Evolutionary conservation across 2,113 vertebrate species (phyloP).

Genomic region (Ophiodon elongatus): DNA sequence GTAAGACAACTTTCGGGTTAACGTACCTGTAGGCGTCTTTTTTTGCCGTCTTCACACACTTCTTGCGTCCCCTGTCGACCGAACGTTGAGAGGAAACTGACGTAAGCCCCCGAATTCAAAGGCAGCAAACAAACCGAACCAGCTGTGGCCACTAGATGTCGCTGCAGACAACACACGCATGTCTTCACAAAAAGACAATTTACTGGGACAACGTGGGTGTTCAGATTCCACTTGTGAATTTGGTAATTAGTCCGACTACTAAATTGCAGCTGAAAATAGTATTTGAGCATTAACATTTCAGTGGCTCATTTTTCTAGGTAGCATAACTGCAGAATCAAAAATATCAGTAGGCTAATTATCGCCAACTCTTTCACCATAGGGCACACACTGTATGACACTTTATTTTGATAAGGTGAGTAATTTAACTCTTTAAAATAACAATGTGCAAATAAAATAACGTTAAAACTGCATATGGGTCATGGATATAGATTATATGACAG

Average conservation of each 20-base stretch:
- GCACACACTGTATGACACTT: background rate
- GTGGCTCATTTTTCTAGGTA: background rate
- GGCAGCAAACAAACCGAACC: background rate
- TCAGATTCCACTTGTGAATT: background rate
- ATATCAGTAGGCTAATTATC: background rate
- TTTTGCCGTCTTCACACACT: background rate
- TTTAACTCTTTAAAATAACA: background rate
- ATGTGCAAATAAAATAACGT: background rate
- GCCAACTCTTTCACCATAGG: background rate
- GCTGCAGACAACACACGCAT: background rate
- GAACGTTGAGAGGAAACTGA: background rate
- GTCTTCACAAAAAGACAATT: background rate
- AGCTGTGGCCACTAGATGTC: slow-evolving; percentile 47
- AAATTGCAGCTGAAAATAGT: background rate
- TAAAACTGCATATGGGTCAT: background rate
- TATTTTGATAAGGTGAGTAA: background rate
- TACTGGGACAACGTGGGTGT: background rate
- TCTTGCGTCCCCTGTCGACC: background rate
- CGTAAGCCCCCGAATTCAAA: background rate
- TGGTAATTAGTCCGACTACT: background rate
- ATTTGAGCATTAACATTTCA: background rate
- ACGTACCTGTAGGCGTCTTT: background rate
- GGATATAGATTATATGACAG: background rate
- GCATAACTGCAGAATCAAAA: background rate
- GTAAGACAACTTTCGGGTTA: background rate